Conservation (phyloP, 2,888 invertebrate genomes). For the Metallyticus violacea region DNA sequence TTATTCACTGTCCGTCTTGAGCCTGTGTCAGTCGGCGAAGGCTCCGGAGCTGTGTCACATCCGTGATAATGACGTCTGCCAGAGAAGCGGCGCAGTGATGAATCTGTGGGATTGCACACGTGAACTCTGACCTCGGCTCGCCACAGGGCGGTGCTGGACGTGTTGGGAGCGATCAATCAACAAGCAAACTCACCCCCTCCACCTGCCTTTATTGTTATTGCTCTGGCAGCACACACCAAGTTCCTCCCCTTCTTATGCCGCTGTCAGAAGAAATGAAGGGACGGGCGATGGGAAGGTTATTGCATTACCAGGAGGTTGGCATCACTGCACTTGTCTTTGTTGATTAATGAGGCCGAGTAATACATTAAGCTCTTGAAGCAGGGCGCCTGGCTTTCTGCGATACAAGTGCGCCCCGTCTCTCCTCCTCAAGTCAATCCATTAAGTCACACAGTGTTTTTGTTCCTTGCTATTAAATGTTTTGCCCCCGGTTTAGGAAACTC, state of each 20-base stretch:
- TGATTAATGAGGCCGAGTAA: slow-evolving; percentile 1
- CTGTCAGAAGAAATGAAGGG: background rate
- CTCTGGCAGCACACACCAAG: background rate
- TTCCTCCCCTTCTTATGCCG: background rate
- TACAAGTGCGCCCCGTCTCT: background rate
- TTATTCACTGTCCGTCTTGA: too few species aligned
- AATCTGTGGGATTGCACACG: background rate
- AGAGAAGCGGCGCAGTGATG: background rate
- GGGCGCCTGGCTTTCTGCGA: background rate
- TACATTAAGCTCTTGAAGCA: background rate
- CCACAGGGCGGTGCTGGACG: background rate
- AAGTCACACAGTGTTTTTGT: background rate
- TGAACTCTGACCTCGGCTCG: background rate
- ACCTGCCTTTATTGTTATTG: background rate
- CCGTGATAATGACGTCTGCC: background rate
- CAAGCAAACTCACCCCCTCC: background rate
- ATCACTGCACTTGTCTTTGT: slow-evolving; percentile 1
- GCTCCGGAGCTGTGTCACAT: background rate
- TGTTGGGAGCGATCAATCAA: background rate
- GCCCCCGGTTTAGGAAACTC: background rate
- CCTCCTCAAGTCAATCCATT: background rate
- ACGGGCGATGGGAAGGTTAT: background rate
- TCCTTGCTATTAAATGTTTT: background rate
- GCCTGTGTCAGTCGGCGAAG: too few species aligned
- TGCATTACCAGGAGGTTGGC: background rate